These are phyloP conservation scores for Hassar affinis DNA, from an alignment of 2,113 vertebrate genomes.

Conservation along the genomic window DNA sequence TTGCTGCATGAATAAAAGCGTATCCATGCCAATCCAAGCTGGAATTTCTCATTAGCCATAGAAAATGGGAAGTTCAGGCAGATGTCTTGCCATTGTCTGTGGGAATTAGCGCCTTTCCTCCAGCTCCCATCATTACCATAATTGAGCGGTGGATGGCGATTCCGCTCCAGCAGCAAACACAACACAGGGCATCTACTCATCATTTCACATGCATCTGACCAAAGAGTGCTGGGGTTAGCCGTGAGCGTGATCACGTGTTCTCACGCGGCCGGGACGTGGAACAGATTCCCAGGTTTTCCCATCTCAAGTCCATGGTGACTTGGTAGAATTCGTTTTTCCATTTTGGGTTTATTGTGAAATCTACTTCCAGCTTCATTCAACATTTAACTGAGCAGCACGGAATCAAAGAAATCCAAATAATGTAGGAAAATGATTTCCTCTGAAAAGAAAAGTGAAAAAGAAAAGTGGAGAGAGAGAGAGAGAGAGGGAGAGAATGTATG, in stretches of 20 bases:
- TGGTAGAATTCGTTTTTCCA: neutral
- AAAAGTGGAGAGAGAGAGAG: neutral
- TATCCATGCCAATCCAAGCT: conserved; percentile 59
- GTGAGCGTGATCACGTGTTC: neutral
- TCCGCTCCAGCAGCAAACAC: conserved; percentile 62
- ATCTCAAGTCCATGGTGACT: neutral
- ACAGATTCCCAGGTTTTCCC: neutral
- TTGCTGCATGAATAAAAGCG: conserved; percentile 42
- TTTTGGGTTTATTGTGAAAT: neutral
- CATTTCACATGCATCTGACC: conserved; percentile 54
- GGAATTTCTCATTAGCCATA: conserved; percentile 60
- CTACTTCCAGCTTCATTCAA: neutral
- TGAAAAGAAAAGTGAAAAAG: neutral
- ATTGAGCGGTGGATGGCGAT: conserved; percentile 65
- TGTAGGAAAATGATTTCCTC: neutral
- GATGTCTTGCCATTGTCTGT: conserved; percentile 67
- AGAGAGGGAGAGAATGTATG: neutral
- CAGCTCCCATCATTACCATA: conserved; percentile 67
- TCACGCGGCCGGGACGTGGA: neutral
- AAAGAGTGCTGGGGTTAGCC: neutral
- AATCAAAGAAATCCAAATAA: neutral
- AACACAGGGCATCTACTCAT: conserved; percentile 73
- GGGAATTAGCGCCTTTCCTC: conserved; percentile 68
- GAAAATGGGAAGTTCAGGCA: conserved; percentile 70
- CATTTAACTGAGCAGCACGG: neutral